Evolutionary conservation across 2,113 vertebrate species (phyloP).

Genomic region (Psittacara wagleri): DNA sequence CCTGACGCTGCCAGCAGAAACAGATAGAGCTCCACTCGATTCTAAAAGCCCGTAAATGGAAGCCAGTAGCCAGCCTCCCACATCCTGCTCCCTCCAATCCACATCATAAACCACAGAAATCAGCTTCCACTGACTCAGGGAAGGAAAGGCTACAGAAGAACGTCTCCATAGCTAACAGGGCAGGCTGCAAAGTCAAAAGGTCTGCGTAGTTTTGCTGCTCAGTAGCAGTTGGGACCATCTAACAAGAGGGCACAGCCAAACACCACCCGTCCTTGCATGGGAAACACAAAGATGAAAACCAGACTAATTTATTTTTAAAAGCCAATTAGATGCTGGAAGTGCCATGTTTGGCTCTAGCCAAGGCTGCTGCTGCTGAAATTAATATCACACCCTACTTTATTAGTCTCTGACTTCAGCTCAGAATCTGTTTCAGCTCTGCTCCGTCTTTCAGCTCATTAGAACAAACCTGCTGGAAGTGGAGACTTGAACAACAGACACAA

Average conservation of each 20-base stretch:
- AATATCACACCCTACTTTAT: constrained; percentile 62
- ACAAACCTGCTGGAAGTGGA: constrained; percentile 43
- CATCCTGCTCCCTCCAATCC: constrained; percentile 37
- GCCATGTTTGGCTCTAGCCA: constrained; percentile 11
- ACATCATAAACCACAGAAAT: constrained; percentile 46
- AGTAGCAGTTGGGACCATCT: neutral
- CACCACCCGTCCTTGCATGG: neutral
- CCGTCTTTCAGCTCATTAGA: constrained; percentile 57
- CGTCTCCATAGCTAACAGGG: neutral
- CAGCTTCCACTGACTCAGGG: constrained; percentile 9
- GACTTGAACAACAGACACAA: neutral
- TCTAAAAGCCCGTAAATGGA: constrained; percentile 52
- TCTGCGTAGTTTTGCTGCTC: constrained; percentile 12
- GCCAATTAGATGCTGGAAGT: constrained; percentile 55
- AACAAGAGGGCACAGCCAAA: constrained; percentile 40
- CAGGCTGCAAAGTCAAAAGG: constrained; percentile 48
- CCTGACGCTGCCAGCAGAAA: constrained; percentile 22
- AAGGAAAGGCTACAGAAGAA: constrained; percentile 22
- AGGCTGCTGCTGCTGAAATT: constrained; percentile 57
- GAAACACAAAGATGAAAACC: constrained; percentile 30
- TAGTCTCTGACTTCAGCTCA: constrained; percentile 43
- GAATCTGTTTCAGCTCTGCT: constrained; percentile 39
- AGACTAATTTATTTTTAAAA: constrained; percentile 62
- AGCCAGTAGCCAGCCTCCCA: constrained; percentile 55
- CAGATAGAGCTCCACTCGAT: neutral